Base-by-base conservation (phyloP, 1,140 invertebrate species). In the Oryzaephilus surinamensis region DNA sequence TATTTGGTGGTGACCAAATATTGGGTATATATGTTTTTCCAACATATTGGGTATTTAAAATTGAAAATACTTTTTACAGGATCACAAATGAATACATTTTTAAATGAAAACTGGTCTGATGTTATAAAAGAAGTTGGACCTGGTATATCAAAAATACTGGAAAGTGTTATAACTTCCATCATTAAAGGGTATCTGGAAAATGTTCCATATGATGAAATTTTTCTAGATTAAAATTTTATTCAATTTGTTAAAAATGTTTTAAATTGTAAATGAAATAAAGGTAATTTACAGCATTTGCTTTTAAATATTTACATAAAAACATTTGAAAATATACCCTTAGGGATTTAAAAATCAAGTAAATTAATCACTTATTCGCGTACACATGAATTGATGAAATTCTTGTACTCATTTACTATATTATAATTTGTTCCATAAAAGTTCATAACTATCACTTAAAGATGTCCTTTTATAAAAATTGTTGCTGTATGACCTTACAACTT, bases 81-180 rank as follows among this genome's bases (percentile, higher is more conserved):
- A 57, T 55, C 65, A 10, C 32, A 62, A 8, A 56, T 70, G 58
- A 58, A 65, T 16, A 49, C 21, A 6, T 67, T 71, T 48, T 41
- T 71, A 31, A 69, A 72, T 39, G 61, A 69, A 18, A 71, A 71
- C 44, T 70, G 68, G 64, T 46, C 57, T 38, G 54, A 64, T n/a
- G 56, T 71, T 3, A 51, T 65, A 1, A 38, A 50, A 4, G 66
- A 71, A 37, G 55, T 71, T 16, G 59, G 62, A 2, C 39, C 37
- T 4, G 36, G 32, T 11, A 20, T 52, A 3, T 17, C 23, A n/a
- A 38, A 38, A n/a, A 29, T 38, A 4, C 28, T 52, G 8, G 21
- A 15, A n/a, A 24, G 18, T 4, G 24, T 52, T 6, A 37, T 34
- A 17, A 13, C 18, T 6, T 24, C 20, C 8, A 23, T 50, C 11